Evolutionary conservation across 2,888 invertebrate species (phyloP), one percentile per base, ranked within the genome.

Genomic region (Coleophora flavipennella): DNA sequence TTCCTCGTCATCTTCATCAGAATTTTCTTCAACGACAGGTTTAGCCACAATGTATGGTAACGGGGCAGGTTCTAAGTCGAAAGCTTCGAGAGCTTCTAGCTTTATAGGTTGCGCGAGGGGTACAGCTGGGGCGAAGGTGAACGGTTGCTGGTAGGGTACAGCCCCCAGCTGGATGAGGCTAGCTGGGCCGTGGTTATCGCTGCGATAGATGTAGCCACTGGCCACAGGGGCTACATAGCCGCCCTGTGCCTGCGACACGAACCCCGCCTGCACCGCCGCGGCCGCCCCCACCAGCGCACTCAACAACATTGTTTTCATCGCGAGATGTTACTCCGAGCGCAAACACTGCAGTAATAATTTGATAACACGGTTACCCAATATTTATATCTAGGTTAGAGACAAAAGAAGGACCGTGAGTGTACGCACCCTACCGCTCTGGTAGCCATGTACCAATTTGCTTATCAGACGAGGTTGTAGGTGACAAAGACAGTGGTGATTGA

Each of bases 131-230:
- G 66, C 65, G 44, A 69, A 76, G 1, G 64, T 61, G 13, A 67
- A 58, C 2, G 70, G 67, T 42, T 69, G 71, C 38, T 72, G 62
- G 48, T 76, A 75, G 1, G 62, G 61, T 1, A 70, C 72, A 1
- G 62, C 67, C 31, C 80, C 83, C 7, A 84, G 51, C 41, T 85
- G 75, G 11, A 85, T 71, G 33, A 80, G 71, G 46, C 72, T 85
- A 0, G 75, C 78, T 0, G 86, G 87, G 0, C 81, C 84, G 25
- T 73, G 68, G 44, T 84, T 73, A 50, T 85, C 85, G 42, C 75
- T 84, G 33, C 83, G 68, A 61, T 86, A 86, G 43, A 85, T 72
- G 65, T 88, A 89, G 35, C 87, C 86, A 2, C 85, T 76, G 0
- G 87, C 87, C 0, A 85, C 81, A 1, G 85, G 80, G 12, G 78